Evolutionary conservation across 2,113 vertebrate species (phyloP), one percentile per base, ranked within the genome.

Genomic region (Vicugna pacos): DNA sequence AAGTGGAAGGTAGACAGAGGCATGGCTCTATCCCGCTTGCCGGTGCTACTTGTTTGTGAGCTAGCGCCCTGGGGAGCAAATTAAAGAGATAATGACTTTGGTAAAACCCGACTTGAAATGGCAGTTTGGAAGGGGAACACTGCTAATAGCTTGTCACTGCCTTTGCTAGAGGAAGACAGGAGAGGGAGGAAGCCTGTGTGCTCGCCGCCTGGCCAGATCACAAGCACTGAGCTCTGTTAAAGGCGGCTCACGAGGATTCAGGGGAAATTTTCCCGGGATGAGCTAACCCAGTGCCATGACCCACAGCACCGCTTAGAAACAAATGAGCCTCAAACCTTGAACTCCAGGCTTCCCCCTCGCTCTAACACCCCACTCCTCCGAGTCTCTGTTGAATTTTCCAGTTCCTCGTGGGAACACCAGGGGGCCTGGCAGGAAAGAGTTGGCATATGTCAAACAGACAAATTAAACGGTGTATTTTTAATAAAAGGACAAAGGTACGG

Each of bases 71-170:
- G 13, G 32, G 60, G 72, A 96, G 50, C 56, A 65, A 89, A 96
- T 91, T 81, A 91, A 82, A 92, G 93, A 86, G 77, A 69, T 89
- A 42, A 93, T 69, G 85, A 22, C 77, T 95, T 84, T 64, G 81
- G 8, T 20, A 72, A 88, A 72, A 32, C 76, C 58, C 3, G 0
- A 58, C 83, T 62, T 54, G 72, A 67, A 67, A 69, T 89, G 85
- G 60, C 75, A 85, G 16, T 58, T 13, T 60, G 50, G 65, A 38
- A 88, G 54, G 42, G 5, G 9, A 62, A 7, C 0, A 5, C 14
- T 19, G 56, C 67, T 79, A 84, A 84, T 32, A 60, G 42, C 62
- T 42, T 60, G 35, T 56, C 17, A 13, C 42, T 16, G 32, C 38
- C 15, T 94, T 94, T 54, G 64, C 89, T 12, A 19, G 30, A 65